Evolutionary conservation across 2,888 invertebrate genomes (phyloP), one percentile per base, ranked within the genome.

Genomic region (Cerastis leucographa): DNA sequence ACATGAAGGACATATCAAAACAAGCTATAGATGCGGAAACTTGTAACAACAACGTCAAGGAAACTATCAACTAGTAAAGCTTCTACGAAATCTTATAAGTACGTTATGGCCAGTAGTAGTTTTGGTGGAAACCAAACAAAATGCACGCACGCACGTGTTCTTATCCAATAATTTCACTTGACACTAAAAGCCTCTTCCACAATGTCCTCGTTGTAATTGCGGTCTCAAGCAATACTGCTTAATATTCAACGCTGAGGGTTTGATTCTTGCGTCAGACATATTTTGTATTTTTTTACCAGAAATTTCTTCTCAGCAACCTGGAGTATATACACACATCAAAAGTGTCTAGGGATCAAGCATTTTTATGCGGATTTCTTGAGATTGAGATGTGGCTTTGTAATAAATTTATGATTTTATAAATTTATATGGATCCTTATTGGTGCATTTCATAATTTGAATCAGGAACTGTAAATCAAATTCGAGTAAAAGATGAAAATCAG

Each of bases 101-200:
- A 35, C 17, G 14, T 44, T 49, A n/a, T 14, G 62, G 62, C 44
- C 69, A 71, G 61, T 40, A 40, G n/a, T n/a, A 35, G 75, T 78
- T 56, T 56, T 25, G 25, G 25, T 56, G 2, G 56, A 17, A 56
- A 17, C 14, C 25, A 12, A 25, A n/a, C n/a, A n/a, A n/a, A n/a
- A n/a, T 25, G 17, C 1, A 7, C 25, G 14, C 2, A 14, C 56
- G 6, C 29, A 40, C 65, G 68, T 54, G 77, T 81, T 62, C 6
- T 8, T 4, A 66, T 29, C 14, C n/a, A n/a, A n/a, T 35, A 6
- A 35, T 2, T 12, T 68, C 35, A 69, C 25, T 19, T 59, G 54
- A 72, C 49, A 2, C 12, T 44, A 11, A 44, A 44, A 44, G 12
- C 3, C 44, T 12, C 12, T 44, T 44, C 44, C 11, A 1, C 11